Base-by-base conservation (phyloP, 1,140 invertebrate species). In the Lepidurus apus region DNA sequence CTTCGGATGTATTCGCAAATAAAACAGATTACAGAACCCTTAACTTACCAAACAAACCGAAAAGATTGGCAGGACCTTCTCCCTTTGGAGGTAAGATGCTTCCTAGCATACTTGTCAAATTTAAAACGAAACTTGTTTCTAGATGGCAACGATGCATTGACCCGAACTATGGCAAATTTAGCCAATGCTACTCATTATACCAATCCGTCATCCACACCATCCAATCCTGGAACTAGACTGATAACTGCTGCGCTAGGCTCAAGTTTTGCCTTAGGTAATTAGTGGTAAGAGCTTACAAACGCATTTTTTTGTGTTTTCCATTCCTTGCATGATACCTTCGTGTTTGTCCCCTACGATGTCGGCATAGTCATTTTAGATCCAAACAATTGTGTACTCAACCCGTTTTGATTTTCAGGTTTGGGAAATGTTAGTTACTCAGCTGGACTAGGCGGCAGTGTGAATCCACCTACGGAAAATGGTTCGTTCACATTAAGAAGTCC, bases 1-100 rank as follows among this genome's bases (percentile, higher is more conserved):
- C 88, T 43, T 90, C 90, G 9, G 91, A 95, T 83, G 90, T 95
- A 5, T 95, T 95, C 82, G 90, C 93, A 74, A 87, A 87, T 47
- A 83, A 82, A 73, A 83, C 24, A 75, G 11, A 26, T 13, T 73
- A 53, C 80, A 73, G 43, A 42, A 34, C 34, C 4, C 21, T 9
- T 73, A 11, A 26, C 53, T 5, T 47, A 34, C 84, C 7, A 84
- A 85, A 44, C 43, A 80, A 6, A 84, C 82, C 6, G 82, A 82
- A 24, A 81, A 81, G 74, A 78, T 83, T 6, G 82, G 82, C 9
- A 81, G 85, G 86, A 11, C 86, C 86, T 8, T 86, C 85, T 8
- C 86, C 86, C 8, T 87, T 86, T 82, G 85, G 82, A 77, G 79
- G 82, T 82, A 78, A 24, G n/a, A 11, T 24, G 26, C 44, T 76